phyloP scores from a whole-genome alignment of 2,113 vertebrate species.

The Fregata magnificens region DNA sequence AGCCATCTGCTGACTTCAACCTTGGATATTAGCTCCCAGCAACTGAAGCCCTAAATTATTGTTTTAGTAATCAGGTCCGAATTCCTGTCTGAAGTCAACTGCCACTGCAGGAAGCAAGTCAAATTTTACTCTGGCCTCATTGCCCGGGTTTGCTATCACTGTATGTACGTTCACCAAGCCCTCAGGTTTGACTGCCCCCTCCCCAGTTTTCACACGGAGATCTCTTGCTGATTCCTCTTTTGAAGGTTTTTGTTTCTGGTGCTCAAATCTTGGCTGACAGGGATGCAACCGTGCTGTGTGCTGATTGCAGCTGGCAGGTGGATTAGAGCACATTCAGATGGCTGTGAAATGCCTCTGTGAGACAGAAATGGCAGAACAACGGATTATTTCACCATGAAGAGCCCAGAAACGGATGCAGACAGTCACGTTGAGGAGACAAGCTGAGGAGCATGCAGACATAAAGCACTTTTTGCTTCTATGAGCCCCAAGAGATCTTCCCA shows the following conservation, averaged over 20 bases:
- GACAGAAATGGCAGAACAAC: conserved; percentile 9
- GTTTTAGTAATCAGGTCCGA: not conserved
- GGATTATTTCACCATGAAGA: conserved; percentile 37
- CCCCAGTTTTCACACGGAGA: not conserved
- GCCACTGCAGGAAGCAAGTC: not conserved
- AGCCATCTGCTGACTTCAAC: not conserved
- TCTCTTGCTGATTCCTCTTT: conserved; percentile 17
- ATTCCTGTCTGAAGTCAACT: not conserved
- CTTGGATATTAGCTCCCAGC: not conserved
- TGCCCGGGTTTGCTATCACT: not conserved
- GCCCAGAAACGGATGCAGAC: conserved; percentile 19
- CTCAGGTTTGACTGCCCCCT: not conserved
- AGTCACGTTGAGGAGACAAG: not conserved
- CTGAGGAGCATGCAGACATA: not conserved
- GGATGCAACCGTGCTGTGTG: not conserved
- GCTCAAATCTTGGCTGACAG: not conserved
- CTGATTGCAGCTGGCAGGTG: conserved; percentile 59
- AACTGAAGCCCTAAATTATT: not conserved
- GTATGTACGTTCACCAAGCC: not conserved
- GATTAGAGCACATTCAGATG: conserved; percentile 47
- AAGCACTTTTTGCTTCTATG: not conserved
- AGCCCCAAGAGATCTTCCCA: not conserved
- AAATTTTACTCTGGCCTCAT: not conserved
- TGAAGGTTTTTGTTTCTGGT: conserved; percentile 32
- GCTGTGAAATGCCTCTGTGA: conserved; percentile 13